Base-by-base conservation (phyloP, 2,888 invertebrate genomes). In the Nomada hirtipes region DNA sequence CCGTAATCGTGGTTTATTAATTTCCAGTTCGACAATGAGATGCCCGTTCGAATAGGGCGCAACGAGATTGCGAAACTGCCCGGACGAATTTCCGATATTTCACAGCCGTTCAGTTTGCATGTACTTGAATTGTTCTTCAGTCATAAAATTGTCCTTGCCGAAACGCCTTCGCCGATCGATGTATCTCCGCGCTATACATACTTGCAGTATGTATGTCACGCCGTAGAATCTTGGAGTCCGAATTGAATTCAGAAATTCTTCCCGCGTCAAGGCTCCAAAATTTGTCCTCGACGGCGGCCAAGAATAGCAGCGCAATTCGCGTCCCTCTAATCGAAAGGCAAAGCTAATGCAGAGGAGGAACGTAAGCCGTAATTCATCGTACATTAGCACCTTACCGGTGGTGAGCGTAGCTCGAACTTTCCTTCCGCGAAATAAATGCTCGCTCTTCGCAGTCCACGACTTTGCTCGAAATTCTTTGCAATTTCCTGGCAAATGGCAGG, bases 341-440 rank as follows among this genome's bases (percentile, higher is more conserved):
- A 74, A 42, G 11, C 20, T 2, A 44, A 7, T 20, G 23, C 9
- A 2, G 15, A 15, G 10, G 20, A 11, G 11, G 13, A 50, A 15
- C 36, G 42, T 23, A 20, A 64, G 18, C 23, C 50, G 74, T 55
- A 64, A 76, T 76, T 74, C 36, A 76, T 50, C 75, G 42, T 76
- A 64, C 75, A 74, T 76, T 64, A 76, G 75, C 64, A 18, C 20
- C 26, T 59, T 74, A 64, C 74, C 64, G 57, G 23, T 15, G n/a
- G 1, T 0, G 23, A 13, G 36, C 13, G 72, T 13, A 23, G 44
- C n/a, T 63, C 3, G 11, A n/a, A 57, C 74, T 63, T 63, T 61
- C 20, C n/a, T 52, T 26, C 44, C 4, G 13, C 13, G 20, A 36
- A 47, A 47, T 20, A 42, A 65, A 67, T 57, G 26, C 18, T 7